These are phyloP conservation scores for Philereme transversata DNA, from an alignment of 2,888 invertebrate species.

Conservation along the genomic window DNA sequence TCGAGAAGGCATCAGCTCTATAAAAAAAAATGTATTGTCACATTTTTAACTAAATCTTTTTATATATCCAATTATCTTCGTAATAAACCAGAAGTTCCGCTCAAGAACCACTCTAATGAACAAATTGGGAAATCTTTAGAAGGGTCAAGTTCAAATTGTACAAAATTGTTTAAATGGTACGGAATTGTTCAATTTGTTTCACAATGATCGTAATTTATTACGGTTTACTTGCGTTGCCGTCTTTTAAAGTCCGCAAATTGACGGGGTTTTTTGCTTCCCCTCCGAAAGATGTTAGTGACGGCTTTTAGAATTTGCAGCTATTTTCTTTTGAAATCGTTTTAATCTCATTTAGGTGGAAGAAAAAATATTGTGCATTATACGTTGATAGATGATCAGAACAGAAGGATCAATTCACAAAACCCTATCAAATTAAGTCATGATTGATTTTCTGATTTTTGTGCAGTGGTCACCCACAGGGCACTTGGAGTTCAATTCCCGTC, in stretches of 20 bases:
- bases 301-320: neutral
- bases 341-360: too few species aligned
- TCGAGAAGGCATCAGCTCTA: too few species aligned
- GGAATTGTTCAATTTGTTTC: slow-evolving; percentile 39
- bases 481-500: too few species aligned
- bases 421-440: too few species aligned
- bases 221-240: slow-evolving; percentile 23
- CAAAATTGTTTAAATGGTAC: slow-evolving; percentile 37
- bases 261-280: slow-evolving; percentile 14
- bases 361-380: too few species aligned
- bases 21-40: too few species aligned
- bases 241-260: slow-evolving; percentile 22
- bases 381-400: too few species aligned
- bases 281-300: slow-evolving; percentile 2
- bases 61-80: neutral
- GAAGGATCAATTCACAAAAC: too few species aligned
- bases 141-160: slow-evolving; percentile 37
- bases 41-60: neutral
- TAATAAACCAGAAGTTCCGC: neutral
- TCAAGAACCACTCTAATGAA: slow-evolving; percentile 35
- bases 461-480: too few species aligned
- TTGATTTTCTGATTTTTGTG: too few species aligned
- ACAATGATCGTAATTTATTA: slow-evolving; percentile 42
- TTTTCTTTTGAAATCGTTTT: too few species aligned
- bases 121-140: slow-evolving; percentile 34